Evolutionary conservation across 2,113 vertebrate species (phyloP).

Genomic region (Lophochroa leadbeateri): DNA sequence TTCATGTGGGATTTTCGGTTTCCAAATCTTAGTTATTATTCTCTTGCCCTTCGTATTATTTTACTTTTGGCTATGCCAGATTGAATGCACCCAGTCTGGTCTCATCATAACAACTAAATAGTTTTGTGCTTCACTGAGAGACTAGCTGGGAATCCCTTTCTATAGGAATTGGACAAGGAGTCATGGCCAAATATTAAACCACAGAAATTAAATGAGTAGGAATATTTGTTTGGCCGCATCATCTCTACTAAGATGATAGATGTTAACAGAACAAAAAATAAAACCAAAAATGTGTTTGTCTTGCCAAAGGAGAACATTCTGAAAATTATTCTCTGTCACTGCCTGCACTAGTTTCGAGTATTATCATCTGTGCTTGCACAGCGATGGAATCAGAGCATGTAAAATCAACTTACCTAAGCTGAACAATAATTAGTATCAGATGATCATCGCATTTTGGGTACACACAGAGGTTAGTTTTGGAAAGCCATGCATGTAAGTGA

Average conservation of each 20-base stretch:
- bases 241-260: not conserved
- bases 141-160: not conserved
- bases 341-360: not conserved
- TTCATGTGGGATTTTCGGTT: not conserved
- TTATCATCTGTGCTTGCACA: not conserved
- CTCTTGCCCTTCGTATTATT: not conserved
- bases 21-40: not conserved
- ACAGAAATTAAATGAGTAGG: not conserved
- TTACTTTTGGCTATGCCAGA: not conserved
- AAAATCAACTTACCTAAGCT: not conserved
- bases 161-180: not conserved
- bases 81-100: not conserved
- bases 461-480: not conserved
- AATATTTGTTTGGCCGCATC: not conserved
- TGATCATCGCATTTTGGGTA: not conserved
- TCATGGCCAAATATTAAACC: not conserved
- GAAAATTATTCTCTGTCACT: not conserved
- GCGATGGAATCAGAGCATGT: fast-evolving
- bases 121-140: not conserved
- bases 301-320: not conserved
- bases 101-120: not conserved
- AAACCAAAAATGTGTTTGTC: not conserved
- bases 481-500: not conserved
- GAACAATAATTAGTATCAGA: not conserved
- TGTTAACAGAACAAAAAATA: not conserved